phyloP scores from a whole-genome alignment of 1,140 invertebrate genomes.

The Ips nitidus region DNA sequence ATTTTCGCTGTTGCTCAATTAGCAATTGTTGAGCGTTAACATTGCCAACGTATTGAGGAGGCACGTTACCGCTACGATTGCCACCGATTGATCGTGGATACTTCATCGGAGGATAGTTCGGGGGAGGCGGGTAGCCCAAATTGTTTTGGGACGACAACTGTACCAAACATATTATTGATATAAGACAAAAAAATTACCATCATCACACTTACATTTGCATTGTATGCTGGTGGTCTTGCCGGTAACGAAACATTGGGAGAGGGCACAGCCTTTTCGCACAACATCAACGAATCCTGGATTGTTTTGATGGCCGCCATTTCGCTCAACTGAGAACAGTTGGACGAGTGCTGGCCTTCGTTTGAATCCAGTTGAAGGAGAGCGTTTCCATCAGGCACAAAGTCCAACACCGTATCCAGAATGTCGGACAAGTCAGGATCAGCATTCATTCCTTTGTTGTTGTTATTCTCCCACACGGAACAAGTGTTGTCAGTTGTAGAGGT shows the following conservation, averaged over 20 bases:
- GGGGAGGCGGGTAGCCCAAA: slow-evolving; percentile 51
- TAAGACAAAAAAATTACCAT: not conserved
- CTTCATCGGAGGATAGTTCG: slow-evolving; percentile 51
- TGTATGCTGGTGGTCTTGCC: slow-evolving; percentile 63
- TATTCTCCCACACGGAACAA: slow-evolving; percentile 42
- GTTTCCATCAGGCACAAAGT: slow-evolving; percentile 68
- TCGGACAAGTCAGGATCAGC: slow-evolving; percentile 76
- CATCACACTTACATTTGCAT: slow-evolving; percentile 1
- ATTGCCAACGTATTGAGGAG: slow-evolving; percentile 25
- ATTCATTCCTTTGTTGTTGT: slow-evolving; percentile 40
- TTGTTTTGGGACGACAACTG: slow-evolving; percentile 34
- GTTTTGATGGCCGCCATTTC: slow-evolving; percentile 85
- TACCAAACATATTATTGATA: not conserved
- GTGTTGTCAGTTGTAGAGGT: slow-evolving; percentile 42
- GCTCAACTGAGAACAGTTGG: slow-evolving; percentile 55
- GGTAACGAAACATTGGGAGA: slow-evolving; percentile 62
- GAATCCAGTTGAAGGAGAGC: slow-evolving; percentile 57
- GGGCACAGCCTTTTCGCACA: slow-evolving; percentile 65
- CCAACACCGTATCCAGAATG: slow-evolving; percentile 82
- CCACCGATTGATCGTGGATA: slow-evolving; percentile 24
- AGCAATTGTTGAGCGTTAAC: slow-evolving; percentile 48
- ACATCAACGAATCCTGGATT: slow-evolving; percentile 90
- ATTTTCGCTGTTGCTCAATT: slow-evolving; percentile 40
- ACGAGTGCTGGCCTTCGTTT: slow-evolving; percentile 50
- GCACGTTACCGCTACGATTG: slow-evolving; percentile 7